Conservation (phyloP, 2,113 vertebrate species). For the Cyphomyrus discorhynchus region DNA sequence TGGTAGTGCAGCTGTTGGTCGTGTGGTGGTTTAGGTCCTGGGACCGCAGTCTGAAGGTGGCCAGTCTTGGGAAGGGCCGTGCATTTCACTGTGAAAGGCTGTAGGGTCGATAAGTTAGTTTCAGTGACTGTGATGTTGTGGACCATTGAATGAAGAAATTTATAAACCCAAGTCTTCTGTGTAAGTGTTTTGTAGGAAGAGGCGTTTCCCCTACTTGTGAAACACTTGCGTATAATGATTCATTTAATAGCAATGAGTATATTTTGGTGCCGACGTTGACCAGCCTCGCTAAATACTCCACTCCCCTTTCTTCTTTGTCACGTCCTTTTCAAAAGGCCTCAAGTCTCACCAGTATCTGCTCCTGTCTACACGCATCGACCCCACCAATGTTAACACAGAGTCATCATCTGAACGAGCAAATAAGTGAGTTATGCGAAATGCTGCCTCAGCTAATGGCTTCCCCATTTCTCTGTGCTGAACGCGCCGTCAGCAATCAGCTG, state of each 20-base stretch:
- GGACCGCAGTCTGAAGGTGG: background rate
- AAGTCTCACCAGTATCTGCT: background rate
- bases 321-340: background rate
- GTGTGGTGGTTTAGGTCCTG: background rate
- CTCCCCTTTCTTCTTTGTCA: background rate
- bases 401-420: background rate
- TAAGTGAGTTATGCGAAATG: background rate
- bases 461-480: too few relatives aligned
- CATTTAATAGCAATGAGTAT: background rate
- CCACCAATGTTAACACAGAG: conserved; percentile 6
- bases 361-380: background rate
- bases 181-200: background rate
- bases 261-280: background rate
- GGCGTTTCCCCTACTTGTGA: background rate
- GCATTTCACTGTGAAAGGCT: background rate
- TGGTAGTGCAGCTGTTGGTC: background rate
- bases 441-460: background rate
- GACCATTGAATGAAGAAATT: background rate
- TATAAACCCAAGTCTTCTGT: background rate
- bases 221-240: background rate
- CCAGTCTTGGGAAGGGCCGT: background rate
- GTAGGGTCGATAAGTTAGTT: background rate
- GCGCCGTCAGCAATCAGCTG: background rate
- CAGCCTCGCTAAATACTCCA: too few relatives aligned
- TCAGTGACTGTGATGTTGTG: background rate